Evolutionary conservation across 2,888 invertebrate species (phyloP), one percentile per base, ranked within the genome.

Genomic region (Muschampia staudingeri): DNA sequence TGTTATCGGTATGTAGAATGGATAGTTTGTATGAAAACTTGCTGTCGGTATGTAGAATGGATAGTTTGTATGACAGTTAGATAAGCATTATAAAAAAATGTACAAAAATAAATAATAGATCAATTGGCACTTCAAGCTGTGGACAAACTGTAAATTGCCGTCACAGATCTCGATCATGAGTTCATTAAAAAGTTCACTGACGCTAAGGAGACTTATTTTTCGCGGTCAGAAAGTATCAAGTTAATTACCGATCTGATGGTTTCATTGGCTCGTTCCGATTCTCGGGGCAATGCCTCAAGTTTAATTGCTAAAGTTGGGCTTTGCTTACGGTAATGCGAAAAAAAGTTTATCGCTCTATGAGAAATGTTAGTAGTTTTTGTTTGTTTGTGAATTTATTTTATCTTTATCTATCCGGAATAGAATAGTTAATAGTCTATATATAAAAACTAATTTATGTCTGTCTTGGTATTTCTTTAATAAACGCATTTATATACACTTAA

Each of bases 281-380:
- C 65, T 14, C 30, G 25, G 11, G 11, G 30, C 14, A 7, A 30
- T 65, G 30, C 1, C 30, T 30, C 14, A 14, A 65, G 30, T 65
- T 65, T 65, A 65, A 65, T 65, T 65, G 61, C 61, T 30, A 65
- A 65, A 65, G 61, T 65, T 65, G 61, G 56, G n/a, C 30, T 30
- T 30, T 65, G 30, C 25, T 14, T 65, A 61, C 12, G 25, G 25
- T 30, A 12, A 1, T 14, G 65, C 65, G 14, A 61, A 61, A 61
- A 61, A 61, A 61, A 61, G 61, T 61, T 30, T 30, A 7, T 61
- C 30, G 11, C 14, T 14, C 30, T 30, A 14, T 30, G 61, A 30
- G 30, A 65, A 65, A 65, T 25, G 56, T 61, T 61, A 25, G 40
- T 40, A 40, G 56, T 25, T 61, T 61, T 61, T 61, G 19, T 25